Conservation (phyloP, 2,113 vertebrate genomes). For the Centropus bengalensis region DNA sequence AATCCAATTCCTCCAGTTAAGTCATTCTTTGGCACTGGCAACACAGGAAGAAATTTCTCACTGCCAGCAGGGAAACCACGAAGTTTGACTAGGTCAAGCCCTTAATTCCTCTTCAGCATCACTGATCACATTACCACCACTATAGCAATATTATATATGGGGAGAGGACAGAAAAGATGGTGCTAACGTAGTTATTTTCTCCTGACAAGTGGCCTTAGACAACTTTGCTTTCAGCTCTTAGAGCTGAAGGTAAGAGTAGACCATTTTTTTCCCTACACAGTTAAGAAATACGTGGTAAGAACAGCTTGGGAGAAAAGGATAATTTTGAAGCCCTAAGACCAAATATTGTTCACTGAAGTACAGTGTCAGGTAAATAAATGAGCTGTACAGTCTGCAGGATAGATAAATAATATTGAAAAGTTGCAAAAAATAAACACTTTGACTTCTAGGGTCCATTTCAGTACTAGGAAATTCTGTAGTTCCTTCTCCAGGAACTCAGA, state of each 20-base stretch:
- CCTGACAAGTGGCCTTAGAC: not conserved
- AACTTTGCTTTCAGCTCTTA: not conserved
- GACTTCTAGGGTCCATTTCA: conserved; percentile 17
- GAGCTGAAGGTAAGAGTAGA: not conserved
- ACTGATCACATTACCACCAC: not conserved
- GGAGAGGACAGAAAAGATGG: not conserved
- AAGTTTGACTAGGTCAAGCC: conserved; percentile 35
- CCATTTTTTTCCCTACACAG: not conserved
- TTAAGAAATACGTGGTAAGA: not conserved
- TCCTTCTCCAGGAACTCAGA: not conserved
- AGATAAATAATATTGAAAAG: not conserved
- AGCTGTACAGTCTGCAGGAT: not conserved
- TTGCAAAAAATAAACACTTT: not conserved
- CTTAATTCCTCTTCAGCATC: not conserved
- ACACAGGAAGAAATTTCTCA: conserved; percentile 62
- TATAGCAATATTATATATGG: not conserved
- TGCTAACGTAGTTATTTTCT: not conserved
- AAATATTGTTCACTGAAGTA: not conserved
- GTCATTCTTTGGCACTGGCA: conserved; percentile 50
- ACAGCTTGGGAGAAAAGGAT: not conserved
- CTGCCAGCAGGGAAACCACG: conserved; percentile 21
- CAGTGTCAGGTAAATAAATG: conserved; percentile 17
- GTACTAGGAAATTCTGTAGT: conserved; percentile 1
- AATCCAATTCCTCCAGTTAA: conserved; percentile 32
- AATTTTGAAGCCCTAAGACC: not conserved